Evolutionary conservation across 2,888 invertebrate genomes (phyloP).

Genomic region (Cataglyphis rosenhaueri): DNA sequence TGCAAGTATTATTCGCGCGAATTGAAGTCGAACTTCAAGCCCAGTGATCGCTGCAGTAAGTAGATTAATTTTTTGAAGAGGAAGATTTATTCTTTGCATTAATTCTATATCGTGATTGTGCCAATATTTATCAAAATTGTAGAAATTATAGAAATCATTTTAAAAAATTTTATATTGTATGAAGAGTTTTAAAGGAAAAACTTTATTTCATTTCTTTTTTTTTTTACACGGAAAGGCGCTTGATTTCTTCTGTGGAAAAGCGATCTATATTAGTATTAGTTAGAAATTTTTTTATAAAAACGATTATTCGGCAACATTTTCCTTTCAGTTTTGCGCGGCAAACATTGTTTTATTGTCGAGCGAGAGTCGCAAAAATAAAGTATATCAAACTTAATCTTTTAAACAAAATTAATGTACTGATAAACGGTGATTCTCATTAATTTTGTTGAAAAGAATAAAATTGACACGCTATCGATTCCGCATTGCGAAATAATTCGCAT

Average conservation of each 20-base stretch:
- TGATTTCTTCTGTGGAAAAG: conserved; percentile 44
- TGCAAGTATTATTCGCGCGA: neutral
- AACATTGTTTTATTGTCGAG: conserved; percentile 22
- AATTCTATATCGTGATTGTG: neutral
- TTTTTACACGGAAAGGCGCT: conserved; percentile 31
- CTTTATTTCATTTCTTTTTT: neutral
- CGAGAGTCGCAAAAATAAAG: conserved; percentile 4
- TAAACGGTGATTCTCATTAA: neutral
- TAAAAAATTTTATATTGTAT: neutral
- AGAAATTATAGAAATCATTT: conserved; percentile 1
- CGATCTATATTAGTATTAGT: conserved; percentile 15
- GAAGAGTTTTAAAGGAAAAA: neutral
- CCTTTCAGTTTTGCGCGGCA: neutral
- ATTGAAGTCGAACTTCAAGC: neutral
- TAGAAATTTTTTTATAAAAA: conserved; percentile 28
- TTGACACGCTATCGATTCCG: neutral
- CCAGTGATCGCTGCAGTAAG: neutral
- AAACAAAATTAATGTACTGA: neutral
- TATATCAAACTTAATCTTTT: neutral
- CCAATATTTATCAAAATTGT: neutral
- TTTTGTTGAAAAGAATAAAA: conserved; percentile 19
- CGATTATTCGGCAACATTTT: conserved; percentile 21
- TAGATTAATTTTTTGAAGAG: neutral
- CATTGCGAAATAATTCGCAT: neutral
- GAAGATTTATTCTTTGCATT: neutral